Conservation (phyloP, 2,888 invertebrate genomes). For the Papilio gigon region DNA sequence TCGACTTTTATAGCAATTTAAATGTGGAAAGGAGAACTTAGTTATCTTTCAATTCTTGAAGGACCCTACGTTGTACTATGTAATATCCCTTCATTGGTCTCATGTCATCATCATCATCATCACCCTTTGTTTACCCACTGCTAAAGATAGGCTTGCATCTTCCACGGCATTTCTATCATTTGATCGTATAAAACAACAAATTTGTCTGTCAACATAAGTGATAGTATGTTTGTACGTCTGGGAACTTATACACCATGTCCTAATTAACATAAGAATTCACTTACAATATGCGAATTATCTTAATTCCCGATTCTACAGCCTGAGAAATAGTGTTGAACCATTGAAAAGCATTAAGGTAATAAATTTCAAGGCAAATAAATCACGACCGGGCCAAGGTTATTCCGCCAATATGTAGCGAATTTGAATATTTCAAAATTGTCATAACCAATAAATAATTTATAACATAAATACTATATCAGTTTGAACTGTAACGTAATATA, state of each 20-base stretch:
- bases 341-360: constrained; percentile 66
- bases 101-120: too few species aligned
- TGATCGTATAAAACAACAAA: background rate
- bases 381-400: constrained; percentile 67
- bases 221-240: background rate
- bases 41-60: too few species aligned
- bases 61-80: too few species aligned
- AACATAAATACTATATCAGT: too few species aligned
- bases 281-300: constrained; percentile 30
- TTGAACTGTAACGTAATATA: too few species aligned
- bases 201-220: background rate
- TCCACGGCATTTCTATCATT: too few species aligned
- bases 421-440: constrained; percentile 37
- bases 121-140: too few species aligned
- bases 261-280: constrained; percentile 41
- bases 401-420: constrained; percentile 42
- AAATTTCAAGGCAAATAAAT: constrained; percentile 63
- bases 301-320: constrained; percentile 38
- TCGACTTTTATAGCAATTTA: constrained; percentile 42
- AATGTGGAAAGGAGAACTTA: background rate
- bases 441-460: background rate
- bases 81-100: too few species aligned
- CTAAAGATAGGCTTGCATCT: too few species aligned
- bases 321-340: constrained; percentile 51
- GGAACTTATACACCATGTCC: constrained; percentile 16